Evolutionary conservation across 2,113 vertebrate genomes (phyloP).

Genomic region (Leptobrachium ailaonicum): DNA sequence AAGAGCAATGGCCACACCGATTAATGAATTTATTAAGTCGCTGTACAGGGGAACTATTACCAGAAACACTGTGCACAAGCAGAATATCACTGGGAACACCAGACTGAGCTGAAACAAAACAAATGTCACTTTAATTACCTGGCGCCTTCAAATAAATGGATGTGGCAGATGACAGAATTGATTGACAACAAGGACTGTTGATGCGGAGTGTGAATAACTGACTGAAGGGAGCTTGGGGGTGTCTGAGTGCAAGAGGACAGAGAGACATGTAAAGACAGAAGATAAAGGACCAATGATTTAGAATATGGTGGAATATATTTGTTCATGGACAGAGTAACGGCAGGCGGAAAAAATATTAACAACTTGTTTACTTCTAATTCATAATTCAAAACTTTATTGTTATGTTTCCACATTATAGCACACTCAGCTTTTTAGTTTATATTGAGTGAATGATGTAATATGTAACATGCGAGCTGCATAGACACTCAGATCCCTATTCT

Average conservation of each 20-base stretch:
- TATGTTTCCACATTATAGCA: too few species aligned
- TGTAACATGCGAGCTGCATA: too few species aligned
- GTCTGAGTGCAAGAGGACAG: too few species aligned
- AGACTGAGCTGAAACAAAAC: slow-evolving; percentile 72
- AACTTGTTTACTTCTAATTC: too few species aligned
- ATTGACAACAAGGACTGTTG: not conserved
- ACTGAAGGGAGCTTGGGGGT: not conserved
- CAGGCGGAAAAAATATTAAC: too few species aligned
- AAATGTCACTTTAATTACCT: not conserved
- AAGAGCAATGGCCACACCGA: slow-evolving; percentile 83
- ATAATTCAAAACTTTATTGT: too few species aligned
- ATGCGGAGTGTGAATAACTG: not conserved
- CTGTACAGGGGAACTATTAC: slow-evolving; percentile 89
- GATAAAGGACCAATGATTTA: too few species aligned
- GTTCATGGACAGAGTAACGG: too few species aligned
- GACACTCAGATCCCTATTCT: too few species aligned
- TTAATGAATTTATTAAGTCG: slow-evolving; percentile 84
- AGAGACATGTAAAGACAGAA: not conserved
- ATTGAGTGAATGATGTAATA: too few species aligned
- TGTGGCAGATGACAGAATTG: not conserved
- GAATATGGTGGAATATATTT: too few species aligned
- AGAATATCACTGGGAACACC: slow-evolving; percentile 85
- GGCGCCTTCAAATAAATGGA: not conserved
- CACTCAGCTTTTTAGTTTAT: too few species aligned
- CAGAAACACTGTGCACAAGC: slow-evolving; percentile 85